phyloP scores from a whole-genome alignment of 2,113 vertebrate species.

The Aphelocoma coerulescens region DNA sequence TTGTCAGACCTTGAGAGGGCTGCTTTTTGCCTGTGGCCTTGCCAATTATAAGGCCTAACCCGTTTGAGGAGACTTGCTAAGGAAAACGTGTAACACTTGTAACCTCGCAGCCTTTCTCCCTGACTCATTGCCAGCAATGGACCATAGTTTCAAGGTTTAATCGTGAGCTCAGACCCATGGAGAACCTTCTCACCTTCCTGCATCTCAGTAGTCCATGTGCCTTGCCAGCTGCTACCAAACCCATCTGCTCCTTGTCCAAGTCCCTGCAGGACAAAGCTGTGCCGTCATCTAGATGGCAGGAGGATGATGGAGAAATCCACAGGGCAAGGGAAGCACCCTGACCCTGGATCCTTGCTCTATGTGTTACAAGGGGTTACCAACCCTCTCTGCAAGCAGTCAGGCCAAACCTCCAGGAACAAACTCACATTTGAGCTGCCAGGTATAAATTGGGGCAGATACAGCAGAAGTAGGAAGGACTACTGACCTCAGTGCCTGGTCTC shows the following conservation, averaged over 20 bases:
- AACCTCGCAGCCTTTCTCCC: background rate
- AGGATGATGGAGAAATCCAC: background rate
- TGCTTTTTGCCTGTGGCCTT: background rate
- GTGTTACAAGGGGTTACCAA: background rate
- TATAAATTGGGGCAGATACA: background rate
- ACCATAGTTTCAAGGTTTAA: background rate
- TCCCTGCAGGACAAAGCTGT: background rate
- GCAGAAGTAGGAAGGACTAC: background rate
- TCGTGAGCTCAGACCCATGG: background rate
- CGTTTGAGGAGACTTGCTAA: background rate
- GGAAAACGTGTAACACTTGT: background rate
- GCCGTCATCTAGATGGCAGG: background rate
- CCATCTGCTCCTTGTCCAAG: background rate
- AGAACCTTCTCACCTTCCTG: background rate
- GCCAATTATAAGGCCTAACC: background rate
- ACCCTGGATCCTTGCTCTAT: background rate
- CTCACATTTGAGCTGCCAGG: background rate
- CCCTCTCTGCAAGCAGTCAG: background rate
- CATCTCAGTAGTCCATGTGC: accelerated
- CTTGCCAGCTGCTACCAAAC: background rate
- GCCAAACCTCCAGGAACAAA: background rate
- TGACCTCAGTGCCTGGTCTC: background rate
- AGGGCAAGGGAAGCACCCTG: background rate
- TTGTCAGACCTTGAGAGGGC: background rate
- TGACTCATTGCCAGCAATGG: background rate